These are phyloP conservation scores for Cantharis nigra DNA, from an alignment of 2,888 invertebrate genomes.

Conservation along the genomic window DNA sequence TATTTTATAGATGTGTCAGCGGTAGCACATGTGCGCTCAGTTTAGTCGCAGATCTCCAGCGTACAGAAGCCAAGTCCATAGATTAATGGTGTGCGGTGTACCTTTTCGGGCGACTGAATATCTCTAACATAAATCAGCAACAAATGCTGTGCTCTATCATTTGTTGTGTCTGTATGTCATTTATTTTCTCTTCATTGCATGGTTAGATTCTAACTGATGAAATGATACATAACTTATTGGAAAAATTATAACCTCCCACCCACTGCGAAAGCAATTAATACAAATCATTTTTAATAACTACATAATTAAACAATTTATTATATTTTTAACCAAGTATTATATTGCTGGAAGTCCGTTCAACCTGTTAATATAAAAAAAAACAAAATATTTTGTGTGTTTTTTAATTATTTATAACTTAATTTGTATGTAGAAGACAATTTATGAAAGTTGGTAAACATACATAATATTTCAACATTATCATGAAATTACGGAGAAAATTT, in stretches of 20 bases:
- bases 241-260: constrained; percentile 23
- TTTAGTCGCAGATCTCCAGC: constrained; percentile 30
- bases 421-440: not conserved
- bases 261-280: constrained; percentile 20
- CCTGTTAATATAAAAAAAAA: not conserved
- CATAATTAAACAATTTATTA: not conserved
- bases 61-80: constrained; percentile 50
- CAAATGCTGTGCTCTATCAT: constrained; percentile 50
- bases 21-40: constrained; percentile 51
- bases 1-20: constrained; percentile 53
- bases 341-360: not conserved
- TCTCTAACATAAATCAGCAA: constrained; percentile 54
- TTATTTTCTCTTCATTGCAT: constrained; percentile 48
- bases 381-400: not conserved
- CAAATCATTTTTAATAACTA: constrained; percentile 11
- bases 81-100: constrained; percentile 53
- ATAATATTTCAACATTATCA: not conserved
- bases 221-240: constrained; percentile 27
- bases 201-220: constrained; percentile 28
- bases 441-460: not conserved
- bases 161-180: constrained; percentile 51
- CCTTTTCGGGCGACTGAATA: constrained; percentile 53
- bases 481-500: not conserved
- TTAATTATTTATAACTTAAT: not conserved
- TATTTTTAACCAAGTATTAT: not conserved